Evolutionary conservation across 2,888 invertebrate genomes (phyloP), one percentile per base, ranked within the genome.

Genomic region (Torymus texanus): DNA sequence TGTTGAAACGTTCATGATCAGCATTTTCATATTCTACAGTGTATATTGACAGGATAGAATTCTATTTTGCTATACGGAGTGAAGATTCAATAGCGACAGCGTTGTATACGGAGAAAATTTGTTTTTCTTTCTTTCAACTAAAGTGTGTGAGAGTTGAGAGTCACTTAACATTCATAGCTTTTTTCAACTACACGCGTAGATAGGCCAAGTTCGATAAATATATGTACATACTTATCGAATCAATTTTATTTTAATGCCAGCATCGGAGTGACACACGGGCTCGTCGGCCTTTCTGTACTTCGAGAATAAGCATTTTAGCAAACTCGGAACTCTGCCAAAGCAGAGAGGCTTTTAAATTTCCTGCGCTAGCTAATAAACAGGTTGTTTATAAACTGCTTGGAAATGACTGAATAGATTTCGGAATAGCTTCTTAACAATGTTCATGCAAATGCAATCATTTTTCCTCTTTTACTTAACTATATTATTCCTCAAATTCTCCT

Each of bases 201-300:
- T n/a, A 50, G 18, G 66, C 66, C 53, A 66, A 66, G 51, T 66
- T 18, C 21, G 21, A 66, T 63, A 66, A 66, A 53, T 51, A 66
- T 41, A 41, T 66, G 50, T 18, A 66, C 50, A 66, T 18, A 51
- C 51, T 66, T 66, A 53, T 66, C 18, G 66, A 51, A 66, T 66
- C n/a, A 66, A 66, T 66, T 66, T 66, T 66, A 53, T 53, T 66
- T 66, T 66, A 63, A 51, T 51, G 18, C 51, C 18, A 8, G 18
- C 41, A n/a, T 65, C 10, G 16, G 50, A n/a, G 16, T 53, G 18
- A 18, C 21, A 53, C 53, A 51, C 8, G 63, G n/a, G 2, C 58
- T 18, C 11, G 18, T 59, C 59, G 12, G 24, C 18, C 66, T 66
- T 66, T 66, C 18, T 66, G 21, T 51, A 1, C 41, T 8, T 18